Percentiles rank a stretch among this genome's conserved stretches.
phyloP scores from a whole-genome alignment of 2,888 invertebrate genomes.

The Dryococelus australis region DNA sequence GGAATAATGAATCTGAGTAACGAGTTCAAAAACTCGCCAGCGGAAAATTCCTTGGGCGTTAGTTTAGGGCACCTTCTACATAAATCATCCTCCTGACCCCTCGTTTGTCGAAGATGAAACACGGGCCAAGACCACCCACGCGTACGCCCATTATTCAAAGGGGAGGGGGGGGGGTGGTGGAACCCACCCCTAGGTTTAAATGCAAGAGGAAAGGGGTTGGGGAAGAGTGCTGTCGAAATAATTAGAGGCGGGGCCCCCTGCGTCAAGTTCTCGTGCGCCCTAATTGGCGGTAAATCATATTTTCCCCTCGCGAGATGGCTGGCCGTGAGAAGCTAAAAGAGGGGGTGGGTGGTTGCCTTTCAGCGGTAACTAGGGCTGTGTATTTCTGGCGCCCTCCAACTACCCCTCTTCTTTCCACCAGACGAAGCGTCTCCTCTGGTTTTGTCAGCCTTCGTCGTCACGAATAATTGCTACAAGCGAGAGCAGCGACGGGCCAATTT shows the following conservation, averaged over 20 bases:
- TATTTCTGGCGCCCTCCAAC: background rate
- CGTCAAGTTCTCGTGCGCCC: background rate
- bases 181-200: background rate
- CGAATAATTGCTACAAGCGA: background rate
- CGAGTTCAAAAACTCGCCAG: background rate
- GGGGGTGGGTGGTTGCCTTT: background rate
- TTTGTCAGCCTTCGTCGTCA: background rate
- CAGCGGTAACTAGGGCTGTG: background rate
- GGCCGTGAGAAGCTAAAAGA: no score
- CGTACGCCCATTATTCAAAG: background rate
- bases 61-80: background rate
- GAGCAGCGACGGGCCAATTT: background rate
- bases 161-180: background rate
- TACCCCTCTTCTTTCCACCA: background rate
- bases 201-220: background rate
- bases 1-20: no score
- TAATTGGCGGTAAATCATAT: conserved; percentile 10
- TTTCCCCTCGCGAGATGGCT: background rate
- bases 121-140: background rate
- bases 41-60: background rate
- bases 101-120: background rate
- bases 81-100: background rate
- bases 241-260: background rate
- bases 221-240: background rate
- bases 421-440: background rate